Conservation (phyloP, 2,797 vertebrate species). For the Poecilia gillii region DNA sequence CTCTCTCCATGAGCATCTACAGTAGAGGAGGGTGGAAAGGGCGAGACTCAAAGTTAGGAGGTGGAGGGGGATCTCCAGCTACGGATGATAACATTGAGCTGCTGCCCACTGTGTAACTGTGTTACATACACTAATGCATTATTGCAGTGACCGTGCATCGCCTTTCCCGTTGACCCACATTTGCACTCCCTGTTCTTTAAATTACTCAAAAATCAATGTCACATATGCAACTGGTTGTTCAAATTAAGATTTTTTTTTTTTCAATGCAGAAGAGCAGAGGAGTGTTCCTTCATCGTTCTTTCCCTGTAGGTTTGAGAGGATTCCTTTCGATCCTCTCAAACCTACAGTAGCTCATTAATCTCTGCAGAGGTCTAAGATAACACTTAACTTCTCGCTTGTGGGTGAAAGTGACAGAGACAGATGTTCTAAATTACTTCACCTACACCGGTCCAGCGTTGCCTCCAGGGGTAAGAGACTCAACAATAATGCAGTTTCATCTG, state of each 20-base stretch:
- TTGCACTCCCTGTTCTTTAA: constrained; percentile 45
- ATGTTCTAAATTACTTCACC: constrained; percentile 70
- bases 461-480: constrained; percentile 49
- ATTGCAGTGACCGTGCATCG: constrained; percentile 34
- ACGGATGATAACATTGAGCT: constrained; percentile 52
- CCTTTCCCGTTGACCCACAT: constrained; percentile 66
- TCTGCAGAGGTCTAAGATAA: constrained; percentile 49
- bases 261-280: not conserved
- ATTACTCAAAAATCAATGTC: constrained; percentile 56
- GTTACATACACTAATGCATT: constrained; percentile 72
- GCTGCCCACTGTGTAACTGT: constrained; percentile 74
- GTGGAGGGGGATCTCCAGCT: constrained; percentile 57
- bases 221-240: constrained; percentile 30
- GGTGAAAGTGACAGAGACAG: constrained; percentile 68
- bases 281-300: not conserved
- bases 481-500: constrained; percentile 36
- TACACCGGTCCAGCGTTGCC: constrained; percentile 35
- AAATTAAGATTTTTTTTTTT: constrained; percentile 22
- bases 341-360: constrained; percentile 54
- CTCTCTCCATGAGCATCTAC: constrained; percentile 71
- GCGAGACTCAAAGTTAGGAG: constrained; percentile 40
- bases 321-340: constrained; percentile 23
- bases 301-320: not conserved
- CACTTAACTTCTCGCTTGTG: constrained; percentile 54
- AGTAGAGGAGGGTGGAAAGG: constrained; percentile 42